Evolutionary conservation across 2,888 invertebrate genomes (phyloP).

Genomic region (Pecten maximus): DNA sequence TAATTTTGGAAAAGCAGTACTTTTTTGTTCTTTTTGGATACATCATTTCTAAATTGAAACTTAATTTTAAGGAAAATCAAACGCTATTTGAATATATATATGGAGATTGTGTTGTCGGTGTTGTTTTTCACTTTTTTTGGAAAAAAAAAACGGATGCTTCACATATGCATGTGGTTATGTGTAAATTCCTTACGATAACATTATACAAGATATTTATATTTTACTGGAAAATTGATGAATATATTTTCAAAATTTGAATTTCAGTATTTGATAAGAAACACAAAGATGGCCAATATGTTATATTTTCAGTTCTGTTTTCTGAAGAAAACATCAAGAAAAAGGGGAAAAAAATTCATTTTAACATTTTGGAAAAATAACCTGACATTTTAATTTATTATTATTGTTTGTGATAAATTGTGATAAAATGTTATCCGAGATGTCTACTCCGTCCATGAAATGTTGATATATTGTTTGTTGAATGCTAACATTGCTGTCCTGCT

Average conservation of each 20-base stretch:
- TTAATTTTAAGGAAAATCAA: neutral
- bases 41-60: neutral
- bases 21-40: neutral
- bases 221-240: neutral
- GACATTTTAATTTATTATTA: too few relatives aligned
- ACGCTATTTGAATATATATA: neutral
- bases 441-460: constrained; percentile 2
- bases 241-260: neutral
- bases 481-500: neutral
- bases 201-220: neutral
- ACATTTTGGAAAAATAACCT: too few relatives aligned
- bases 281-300: too few relatives aligned
- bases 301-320: too few relatives aligned
- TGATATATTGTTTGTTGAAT: neutral
- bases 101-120: too few relatives aligned
- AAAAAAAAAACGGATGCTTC: neutral
- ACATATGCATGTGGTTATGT: neutral
- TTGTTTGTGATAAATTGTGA: too few relatives aligned
- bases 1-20: neutral
- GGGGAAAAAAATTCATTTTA: too few relatives aligned
- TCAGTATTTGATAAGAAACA: too few relatives aligned
- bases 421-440: too few relatives aligned
- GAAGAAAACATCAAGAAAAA: too few relatives aligned
- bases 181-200: too few relatives aligned
- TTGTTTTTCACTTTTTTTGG: neutral